These are phyloP conservation scores for Atractosteus spatula DNA, from an alignment of 2,113 vertebrate genomes.

Conservation along the genomic window DNA sequence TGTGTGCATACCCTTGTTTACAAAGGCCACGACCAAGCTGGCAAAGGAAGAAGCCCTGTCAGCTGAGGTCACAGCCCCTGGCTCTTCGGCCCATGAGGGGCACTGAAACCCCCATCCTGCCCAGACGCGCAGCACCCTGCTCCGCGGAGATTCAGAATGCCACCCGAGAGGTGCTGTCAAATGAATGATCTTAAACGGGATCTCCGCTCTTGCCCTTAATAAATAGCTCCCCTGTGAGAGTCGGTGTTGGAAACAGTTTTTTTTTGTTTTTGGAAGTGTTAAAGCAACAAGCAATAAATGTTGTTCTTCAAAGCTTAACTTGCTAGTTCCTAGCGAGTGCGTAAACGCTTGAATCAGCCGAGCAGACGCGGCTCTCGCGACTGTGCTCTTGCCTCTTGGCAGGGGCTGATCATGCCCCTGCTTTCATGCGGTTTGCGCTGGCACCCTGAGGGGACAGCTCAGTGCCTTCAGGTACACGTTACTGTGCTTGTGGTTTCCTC, in stretches of 20 bases:
- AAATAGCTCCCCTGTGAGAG: not conserved
- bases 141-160: not conserved
- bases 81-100: too few species aligned
- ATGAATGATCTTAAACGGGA: not conserved
- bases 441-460: conserved; percentile 8
- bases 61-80: too few species aligned
- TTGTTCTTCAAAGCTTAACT: not conserved
- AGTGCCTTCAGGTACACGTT: conserved; percentile 8
- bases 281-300: not conserved
- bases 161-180: not conserved
- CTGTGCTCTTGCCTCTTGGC: not conserved
- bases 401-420: not conserved
- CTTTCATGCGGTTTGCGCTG: conserved; percentile 21
- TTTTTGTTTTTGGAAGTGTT: too few species aligned
- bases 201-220: not conserved
- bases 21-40: too few species aligned
- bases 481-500: conserved; percentile 20
- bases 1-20: too few species aligned
- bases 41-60: too few species aligned
- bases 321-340: not conserved
- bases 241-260: not conserved
- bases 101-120: too few species aligned
- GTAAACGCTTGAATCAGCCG: not conserved
- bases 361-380: not conserved
- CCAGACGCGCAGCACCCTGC: too few species aligned